Base-by-base conservation (phyloP, 2,888 invertebrate genomes). In the Athetis lepigone region DNA sequence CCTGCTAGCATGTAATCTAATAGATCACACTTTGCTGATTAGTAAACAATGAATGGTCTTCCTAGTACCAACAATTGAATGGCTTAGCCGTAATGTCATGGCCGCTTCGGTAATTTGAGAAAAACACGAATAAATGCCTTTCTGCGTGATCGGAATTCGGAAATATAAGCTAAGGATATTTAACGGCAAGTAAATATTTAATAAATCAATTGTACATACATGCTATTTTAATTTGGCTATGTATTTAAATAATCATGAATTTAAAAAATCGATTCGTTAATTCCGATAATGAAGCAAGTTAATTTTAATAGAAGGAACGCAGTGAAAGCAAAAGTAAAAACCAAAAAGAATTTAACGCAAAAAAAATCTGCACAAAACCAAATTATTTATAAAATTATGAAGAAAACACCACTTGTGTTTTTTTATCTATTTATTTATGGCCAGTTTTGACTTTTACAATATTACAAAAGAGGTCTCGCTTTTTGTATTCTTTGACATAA, bases 81-180 rank as follows among this genome's bases (percentile, higher is more conserved):
- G 11, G 42, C 45, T 54, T 33, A 25, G 45, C 56, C 60, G 19
- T 67, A 83, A 82, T 79, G 83, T 81, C 84, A 83, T 27, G 83
- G 84, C 40, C 78, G 42, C 21, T 50, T 43, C 33, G 36, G 43
- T n/a, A 19, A 40, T 27, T 37, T 18, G 4, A 29, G 37, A 39
- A 59, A 65, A 59, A 51, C 39, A 51, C 23, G 0, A 55, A 18
- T 47, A 6, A 51, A 49, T 19, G 0, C 18, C 18, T 23, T 18
- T 2, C 23, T 6, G 18, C 16, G 43, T 49, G 19, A 51, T 42
- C 25, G 11, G 19, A 36, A 23, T 39, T 18, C 8, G 11, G n/a
- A 8, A 46, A 19, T 23, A 3, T 33, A 5, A 39, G 18, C 39
- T 27, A 23, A 16, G 19, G 4, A 29, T 49, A 5, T 47, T 29